phyloP scores from a whole-genome alignment of 2,888 invertebrate genomes.

The Zygaena filipendulae region DNA sequence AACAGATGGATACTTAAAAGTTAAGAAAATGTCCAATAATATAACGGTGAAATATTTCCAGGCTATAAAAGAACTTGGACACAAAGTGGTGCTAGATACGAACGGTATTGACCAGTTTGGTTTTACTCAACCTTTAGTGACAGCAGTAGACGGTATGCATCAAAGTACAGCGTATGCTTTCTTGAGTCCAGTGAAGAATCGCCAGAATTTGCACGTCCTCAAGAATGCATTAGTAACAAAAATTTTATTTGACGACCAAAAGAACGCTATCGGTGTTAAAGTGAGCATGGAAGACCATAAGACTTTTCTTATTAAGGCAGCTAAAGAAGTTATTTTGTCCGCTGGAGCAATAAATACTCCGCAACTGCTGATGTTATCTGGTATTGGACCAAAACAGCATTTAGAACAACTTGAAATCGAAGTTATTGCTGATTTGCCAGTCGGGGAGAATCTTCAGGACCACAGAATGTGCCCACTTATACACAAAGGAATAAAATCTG shows the following conservation, averaged over 20 bases:
- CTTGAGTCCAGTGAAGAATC: constrained; percentile 27
- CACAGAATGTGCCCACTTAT: constrained; percentile 32
- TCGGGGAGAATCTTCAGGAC: constrained; percentile 52
- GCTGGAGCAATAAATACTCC: constrained; percentile 55
- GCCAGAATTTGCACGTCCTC: constrained; percentile 32
- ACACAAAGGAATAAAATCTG: constrained; percentile 19
- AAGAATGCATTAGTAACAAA: constrained; percentile 53
- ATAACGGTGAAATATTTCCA: constrained; percentile 23
- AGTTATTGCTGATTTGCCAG: constrained; percentile 39
- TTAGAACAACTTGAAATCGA: constrained; percentile 30
- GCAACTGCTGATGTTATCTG: constrained; percentile 54
- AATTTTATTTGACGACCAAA: constrained; percentile 51
- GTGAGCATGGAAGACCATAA: constrained; percentile 24
- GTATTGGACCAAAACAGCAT: constrained; percentile 46
- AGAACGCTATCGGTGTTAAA: constrained; percentile 47
- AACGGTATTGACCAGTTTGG: constrained; percentile 46
- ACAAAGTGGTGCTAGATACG: constrained; percentile 26
- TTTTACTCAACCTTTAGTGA: constrained; percentile 45
- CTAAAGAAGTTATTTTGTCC: constrained; percentile 51
- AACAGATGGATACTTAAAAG: constrained; percentile 37
- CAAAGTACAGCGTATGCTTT: constrained; percentile 60
- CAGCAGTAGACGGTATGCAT: constrained; percentile 41
- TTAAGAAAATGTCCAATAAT: constrained; percentile 25
- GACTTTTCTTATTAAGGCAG: constrained; percentile 24
- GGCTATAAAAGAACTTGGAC: constrained; percentile 48